Conservation (phyloP, 2,888 invertebrate genomes). For the Stenotaenia linearis region DNA sequence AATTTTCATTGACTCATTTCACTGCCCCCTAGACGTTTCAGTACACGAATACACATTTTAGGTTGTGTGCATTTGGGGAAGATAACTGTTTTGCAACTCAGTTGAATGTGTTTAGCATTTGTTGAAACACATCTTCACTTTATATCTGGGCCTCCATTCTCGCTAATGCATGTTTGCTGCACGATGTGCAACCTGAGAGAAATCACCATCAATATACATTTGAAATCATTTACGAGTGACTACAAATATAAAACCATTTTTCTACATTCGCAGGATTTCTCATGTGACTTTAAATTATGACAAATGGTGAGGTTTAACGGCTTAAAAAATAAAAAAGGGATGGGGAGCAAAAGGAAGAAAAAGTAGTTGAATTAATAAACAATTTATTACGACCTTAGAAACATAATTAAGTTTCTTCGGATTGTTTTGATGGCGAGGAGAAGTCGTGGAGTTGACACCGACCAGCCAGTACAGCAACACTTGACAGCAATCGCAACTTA, state of each 20-base stretch:
- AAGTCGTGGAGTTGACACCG: not conserved
- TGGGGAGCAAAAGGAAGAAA: too few species aligned
- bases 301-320: not conserved
- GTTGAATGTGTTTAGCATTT: not conserved
- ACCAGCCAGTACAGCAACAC: not conserved
- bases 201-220: not conserved
- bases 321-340: too few species aligned
- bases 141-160: not conserved
- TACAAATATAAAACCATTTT: not conserved
- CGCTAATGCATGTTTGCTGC: not conserved
- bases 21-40: constrained; percentile 3
- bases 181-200: not conserved
- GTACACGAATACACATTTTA: not conserved
- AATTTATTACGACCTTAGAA: too few species aligned
- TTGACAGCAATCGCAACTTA: not conserved
- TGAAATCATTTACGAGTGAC: not conserved
- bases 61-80: not conserved
- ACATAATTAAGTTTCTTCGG: not conserved
- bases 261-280: not conserved
- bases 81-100: not conserved
- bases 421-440: not conserved
- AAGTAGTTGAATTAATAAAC: too few species aligned
- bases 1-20: constrained; percentile 13
- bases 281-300: not conserved
- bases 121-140: not conserved